These are phyloP conservation scores for Leptinotarsa peninsularis DNA, from an alignment of 2,888 invertebrate genomes.

Conservation along the genomic window DNA sequence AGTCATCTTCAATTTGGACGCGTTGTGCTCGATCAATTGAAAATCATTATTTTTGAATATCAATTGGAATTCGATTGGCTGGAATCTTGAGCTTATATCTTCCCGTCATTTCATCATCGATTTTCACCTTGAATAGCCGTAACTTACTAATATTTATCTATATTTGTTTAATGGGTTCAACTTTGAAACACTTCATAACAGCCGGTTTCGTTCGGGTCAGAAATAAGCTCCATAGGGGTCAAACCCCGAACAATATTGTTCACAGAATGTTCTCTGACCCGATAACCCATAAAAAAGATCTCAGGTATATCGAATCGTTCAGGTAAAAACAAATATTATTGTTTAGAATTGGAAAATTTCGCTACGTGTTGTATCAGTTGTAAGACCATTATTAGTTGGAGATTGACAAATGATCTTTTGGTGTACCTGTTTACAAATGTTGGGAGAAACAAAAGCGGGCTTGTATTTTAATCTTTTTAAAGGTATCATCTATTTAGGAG, in stretches of 20 bases:
- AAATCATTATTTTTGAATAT: too few species aligned
- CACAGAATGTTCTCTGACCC: conserved; percentile 51
- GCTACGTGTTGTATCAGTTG: neutral
- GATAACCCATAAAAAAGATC: conserved; percentile 56
- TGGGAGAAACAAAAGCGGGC: neutral
- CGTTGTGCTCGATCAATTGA: too few species aligned
- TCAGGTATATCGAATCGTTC: conserved; percentile 40
- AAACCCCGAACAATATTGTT: conserved; percentile 37
- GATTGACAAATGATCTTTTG: neutral
- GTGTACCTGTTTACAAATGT: neutral
- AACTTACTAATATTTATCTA: neutral
- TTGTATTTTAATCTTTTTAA: too few species aligned
- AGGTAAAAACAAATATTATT: conserved; percentile 18
- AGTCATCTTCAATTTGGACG: too few species aligned
- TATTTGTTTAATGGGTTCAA: neutral
- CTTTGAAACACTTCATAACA: conserved; percentile 7
- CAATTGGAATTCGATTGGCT: too few species aligned
- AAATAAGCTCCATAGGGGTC: conserved; percentile 45
- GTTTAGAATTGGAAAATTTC: neutral
- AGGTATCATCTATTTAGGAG: too few species aligned
- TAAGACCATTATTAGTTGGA: neutral
- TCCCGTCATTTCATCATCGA: neutral
- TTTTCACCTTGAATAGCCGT: neutral
- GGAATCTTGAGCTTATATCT: too few species aligned
- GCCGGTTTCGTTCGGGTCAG: conserved; percentile 39